Percentiles rank a stretch among this genome's conserved stretches.
phyloP scores from a whole-genome alignment of 2,113 vertebrate genomes.

The Phyllopteryx taeniolatus region DNA sequence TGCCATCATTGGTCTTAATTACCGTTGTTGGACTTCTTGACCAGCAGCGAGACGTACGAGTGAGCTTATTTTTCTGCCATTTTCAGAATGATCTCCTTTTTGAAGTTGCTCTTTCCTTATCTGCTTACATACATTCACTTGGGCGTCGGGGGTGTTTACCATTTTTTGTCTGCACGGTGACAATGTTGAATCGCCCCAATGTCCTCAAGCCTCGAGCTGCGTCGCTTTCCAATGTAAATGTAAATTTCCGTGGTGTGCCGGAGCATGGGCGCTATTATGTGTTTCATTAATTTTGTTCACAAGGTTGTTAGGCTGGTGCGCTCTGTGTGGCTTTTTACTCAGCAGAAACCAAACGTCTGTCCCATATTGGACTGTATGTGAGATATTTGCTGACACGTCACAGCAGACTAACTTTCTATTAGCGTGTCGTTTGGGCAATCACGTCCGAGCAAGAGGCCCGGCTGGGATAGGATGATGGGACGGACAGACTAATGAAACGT shows the following conservation, averaged over 20 bases:
- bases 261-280: slow-evolving; percentile 3
- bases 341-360: background rate
- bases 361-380: background rate
- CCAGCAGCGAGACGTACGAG: too few species aligned
- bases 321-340: background rate
- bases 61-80: background rate
- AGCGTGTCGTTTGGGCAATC: slow-evolving; percentile 31
- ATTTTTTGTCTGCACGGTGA: background rate
- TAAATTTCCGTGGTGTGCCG: slow-evolving; percentile 17
- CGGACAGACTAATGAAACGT: slow-evolving; percentile 59
- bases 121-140: background rate
- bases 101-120: too few species aligned
- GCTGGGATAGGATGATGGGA: slow-evolving; percentile 9
- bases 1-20: background rate
- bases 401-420: slow-evolving; percentile 39
- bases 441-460: background rate
- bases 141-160: background rate
- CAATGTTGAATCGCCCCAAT: background rate
- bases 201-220: background rate
- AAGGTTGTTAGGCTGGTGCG: background rate
- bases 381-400: slow-evolving; percentile 61
- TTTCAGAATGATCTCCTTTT: background rate
- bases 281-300: slow-evolving; percentile 19
- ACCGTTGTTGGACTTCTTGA: background rate
- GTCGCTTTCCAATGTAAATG: slow-evolving; percentile 30